Conservation (phyloP, 2,797 vertebrate genomes). For the Hirundo rustica region DNA sequence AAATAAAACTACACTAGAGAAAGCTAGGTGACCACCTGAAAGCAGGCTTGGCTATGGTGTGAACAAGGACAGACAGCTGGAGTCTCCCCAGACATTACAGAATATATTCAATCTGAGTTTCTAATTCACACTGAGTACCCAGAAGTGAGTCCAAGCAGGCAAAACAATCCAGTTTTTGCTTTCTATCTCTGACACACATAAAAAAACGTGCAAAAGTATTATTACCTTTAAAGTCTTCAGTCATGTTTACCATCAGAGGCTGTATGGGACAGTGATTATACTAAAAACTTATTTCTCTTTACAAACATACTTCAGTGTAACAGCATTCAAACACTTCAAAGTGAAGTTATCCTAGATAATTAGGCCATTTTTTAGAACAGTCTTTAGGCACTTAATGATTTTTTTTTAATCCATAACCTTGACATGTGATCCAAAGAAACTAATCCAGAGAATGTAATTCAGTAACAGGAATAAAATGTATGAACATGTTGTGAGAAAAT, state of each 20-base stretch:
- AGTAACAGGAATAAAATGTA: background rate
- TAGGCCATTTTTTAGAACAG: background rate
- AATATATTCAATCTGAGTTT: background rate
- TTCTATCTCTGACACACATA: background rate
- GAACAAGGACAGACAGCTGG: background rate
- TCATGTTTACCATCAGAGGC: background rate
- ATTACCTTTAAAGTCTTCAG: background rate
- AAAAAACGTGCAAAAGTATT: background rate
- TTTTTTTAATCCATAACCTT: background rate
- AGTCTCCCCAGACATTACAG: background rate
- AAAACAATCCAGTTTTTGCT: background rate
- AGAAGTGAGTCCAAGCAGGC: background rate
- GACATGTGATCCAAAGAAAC: accelerated
- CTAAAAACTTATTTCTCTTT: background rate
- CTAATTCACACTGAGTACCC: background rate
- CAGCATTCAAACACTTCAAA: background rate
- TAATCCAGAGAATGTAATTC: accelerated
- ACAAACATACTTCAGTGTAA: background rate
- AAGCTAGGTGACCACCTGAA: background rate
- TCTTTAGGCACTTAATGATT: background rate
- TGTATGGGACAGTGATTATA: background rate
- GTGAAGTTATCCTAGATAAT: background rate
- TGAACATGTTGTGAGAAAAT: background rate
- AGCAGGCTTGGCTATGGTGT: background rate
- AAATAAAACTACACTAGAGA: background rate